Percentiles rank a stretch among this genome's conserved stretches.
These are phyloP conservation scores for Oxytorus armatus DNA, from an alignment of 2,888 invertebrate genomes.

Conservation along the genomic window DNA sequence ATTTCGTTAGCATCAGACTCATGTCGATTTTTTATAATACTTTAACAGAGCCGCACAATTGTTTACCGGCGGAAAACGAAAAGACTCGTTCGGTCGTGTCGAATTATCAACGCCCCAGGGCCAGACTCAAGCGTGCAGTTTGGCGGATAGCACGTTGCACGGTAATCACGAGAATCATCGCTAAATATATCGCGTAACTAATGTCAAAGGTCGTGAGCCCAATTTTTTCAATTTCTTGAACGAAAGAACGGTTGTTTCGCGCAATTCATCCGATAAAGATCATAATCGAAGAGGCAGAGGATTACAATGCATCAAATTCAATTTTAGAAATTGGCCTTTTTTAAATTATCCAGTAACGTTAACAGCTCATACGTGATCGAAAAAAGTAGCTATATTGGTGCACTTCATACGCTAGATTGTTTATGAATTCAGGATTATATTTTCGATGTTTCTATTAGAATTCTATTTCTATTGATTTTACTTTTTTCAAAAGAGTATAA, in stretches of 20 bases:
- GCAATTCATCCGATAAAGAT: background rate
- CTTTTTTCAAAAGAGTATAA: background rate
- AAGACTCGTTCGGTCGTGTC: constrained; percentile 80
- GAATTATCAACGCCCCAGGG: constrained; percentile 81
- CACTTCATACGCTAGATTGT: no score
- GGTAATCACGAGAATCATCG: constrained; percentile 71
- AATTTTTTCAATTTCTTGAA: constrained; percentile 5
- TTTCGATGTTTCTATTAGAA: no score
- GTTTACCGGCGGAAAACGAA: constrained; percentile 80
- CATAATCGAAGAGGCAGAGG: background rate
- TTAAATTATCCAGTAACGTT: background rate
- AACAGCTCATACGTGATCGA: no score
- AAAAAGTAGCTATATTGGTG: no score
- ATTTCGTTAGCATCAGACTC: background rate
- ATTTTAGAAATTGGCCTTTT: background rate
- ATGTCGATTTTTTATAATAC: background rate
- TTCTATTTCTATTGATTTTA: background rate
- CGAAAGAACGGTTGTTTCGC: background rate
- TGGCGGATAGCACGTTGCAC: constrained; percentile 81
- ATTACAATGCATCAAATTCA: background rate
- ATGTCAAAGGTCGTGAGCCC: background rate
- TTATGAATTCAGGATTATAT: no score
- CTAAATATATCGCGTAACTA: constrained; percentile 20
- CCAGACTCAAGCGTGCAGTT: constrained; percentile 83
- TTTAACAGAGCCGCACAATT: constrained; percentile 84